Conservation (phyloP, 2,113 vertebrate genomes). For the Antechinus flavipes region DNA sequence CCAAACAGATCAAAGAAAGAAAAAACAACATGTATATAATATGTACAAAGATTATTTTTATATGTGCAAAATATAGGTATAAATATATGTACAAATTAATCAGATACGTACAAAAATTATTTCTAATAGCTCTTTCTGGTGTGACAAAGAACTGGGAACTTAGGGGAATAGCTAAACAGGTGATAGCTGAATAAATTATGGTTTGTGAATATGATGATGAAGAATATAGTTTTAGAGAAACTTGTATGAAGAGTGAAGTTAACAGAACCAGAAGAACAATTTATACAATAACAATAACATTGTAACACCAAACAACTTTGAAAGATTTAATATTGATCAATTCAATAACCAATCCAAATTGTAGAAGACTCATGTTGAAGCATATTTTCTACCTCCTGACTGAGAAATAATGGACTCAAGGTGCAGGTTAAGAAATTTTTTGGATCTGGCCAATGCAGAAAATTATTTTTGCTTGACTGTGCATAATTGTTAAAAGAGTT, state of each 20-base stretch:
- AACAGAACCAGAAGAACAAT: not conserved
- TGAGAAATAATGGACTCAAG: not conserved
- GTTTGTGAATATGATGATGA: not conserved
- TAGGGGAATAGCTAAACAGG: not conserved
- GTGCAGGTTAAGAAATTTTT: not conserved
- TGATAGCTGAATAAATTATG: not conserved
- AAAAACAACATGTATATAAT: too few relatives aligned
- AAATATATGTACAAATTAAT: too few relatives aligned
- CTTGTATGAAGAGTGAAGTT: not conserved
- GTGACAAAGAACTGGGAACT: not conserved
- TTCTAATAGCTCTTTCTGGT: not conserved
- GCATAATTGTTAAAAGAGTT: not conserved
- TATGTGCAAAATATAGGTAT: too few relatives aligned
- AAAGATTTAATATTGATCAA: not conserved
- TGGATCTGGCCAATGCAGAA: not conserved
- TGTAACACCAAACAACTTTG: not conserved
- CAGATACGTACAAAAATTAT: not conserved
- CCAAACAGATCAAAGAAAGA: too few relatives aligned
- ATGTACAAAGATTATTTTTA: too few relatives aligned
- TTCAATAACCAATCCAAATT: not conserved
- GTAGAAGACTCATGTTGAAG: not conserved
- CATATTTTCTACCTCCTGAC: not conserved
- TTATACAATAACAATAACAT: not conserved
- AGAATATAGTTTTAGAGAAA: not conserved
- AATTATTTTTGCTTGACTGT: not conserved